Conservation (phyloP, 2,113 vertebrate genomes). For the Dromiciops gliroides region DNA sequence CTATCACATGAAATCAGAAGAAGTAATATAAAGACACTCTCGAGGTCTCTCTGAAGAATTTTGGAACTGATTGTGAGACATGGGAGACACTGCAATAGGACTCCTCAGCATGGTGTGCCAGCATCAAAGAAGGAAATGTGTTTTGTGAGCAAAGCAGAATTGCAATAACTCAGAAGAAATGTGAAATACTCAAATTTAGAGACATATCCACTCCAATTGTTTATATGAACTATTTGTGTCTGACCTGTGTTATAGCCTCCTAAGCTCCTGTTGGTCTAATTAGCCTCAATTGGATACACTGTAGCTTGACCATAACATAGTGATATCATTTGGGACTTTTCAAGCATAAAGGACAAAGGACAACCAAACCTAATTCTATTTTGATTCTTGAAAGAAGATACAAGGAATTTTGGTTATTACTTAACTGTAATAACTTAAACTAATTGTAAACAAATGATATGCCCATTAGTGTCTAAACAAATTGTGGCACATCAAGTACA, state of each 20-base stretch:
- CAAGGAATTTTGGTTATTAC: neutral
- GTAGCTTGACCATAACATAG: neutral
- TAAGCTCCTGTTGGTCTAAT: neutral
- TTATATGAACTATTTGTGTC: neutral
- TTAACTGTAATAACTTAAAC: neutral
- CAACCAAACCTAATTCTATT: neutral
- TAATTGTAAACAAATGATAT: neutral
- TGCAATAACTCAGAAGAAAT: neutral
- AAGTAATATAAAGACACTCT: neutral
- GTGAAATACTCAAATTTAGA: neutral
- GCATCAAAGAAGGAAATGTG: neutral
- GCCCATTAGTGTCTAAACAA: no score
- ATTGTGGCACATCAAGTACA: no score
- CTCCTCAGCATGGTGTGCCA: neutral
- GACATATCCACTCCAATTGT: no score
- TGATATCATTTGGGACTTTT: neutral
- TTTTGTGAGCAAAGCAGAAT: neutral
- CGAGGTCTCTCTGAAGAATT: neutral
- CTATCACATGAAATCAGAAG: no score
- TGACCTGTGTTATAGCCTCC: neutral
- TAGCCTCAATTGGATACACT: neutral
- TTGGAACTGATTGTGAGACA: neutral
- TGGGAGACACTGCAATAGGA: neutral
- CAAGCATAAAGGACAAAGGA: neutral
- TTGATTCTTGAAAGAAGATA: neutral